Evolutionary conservation across 2,797 vertebrate species (phyloP).

Genomic region (Catamblyrhynchus diadema): DNA sequence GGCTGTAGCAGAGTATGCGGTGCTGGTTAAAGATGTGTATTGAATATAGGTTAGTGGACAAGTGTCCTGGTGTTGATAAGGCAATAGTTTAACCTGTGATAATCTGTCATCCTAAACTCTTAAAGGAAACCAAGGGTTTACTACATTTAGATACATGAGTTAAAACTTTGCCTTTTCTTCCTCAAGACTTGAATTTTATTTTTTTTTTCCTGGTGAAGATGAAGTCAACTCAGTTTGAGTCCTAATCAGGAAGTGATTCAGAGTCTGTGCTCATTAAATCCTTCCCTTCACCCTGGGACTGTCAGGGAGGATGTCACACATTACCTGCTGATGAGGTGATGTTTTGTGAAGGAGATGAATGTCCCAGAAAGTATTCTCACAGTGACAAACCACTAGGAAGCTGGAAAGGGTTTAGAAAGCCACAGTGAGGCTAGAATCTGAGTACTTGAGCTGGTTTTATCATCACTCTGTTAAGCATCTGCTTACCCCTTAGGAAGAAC

Average conservation of each 20-base stretch:
- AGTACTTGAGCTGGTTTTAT: not conserved
- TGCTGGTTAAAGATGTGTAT: not conserved
- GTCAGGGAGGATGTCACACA: slow-evolving; percentile 29
- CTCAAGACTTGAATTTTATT: not conserved
- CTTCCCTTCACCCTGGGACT: slow-evolving; percentile 40
- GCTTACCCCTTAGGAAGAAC: not conserved
- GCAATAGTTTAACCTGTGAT: not conserved
- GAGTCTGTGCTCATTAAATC: slow-evolving; percentile 48
- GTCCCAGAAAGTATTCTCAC: slow-evolving; percentile 32
- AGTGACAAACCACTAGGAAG: slow-evolving; percentile 2
- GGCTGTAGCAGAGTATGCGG: not conserved
- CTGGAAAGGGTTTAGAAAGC: not conserved
- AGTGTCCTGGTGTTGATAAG: not conserved
- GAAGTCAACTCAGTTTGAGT: slow-evolving; percentile 41
- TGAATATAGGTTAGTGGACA: not conserved
- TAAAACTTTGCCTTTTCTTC: not conserved
- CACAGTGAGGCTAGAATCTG: not conserved
- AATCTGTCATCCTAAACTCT: not conserved
- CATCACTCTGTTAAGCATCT: not conserved
- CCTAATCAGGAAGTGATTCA: slow-evolving; percentile 57
- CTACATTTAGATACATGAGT: not conserved
- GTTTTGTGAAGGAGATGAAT: slow-evolving; percentile 12
- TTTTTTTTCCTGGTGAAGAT: not conserved
- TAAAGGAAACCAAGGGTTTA: not conserved
- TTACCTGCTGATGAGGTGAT: slow-evolving; percentile 57